These are phyloP conservation scores for Drosophila meridiana DNA, from an alignment of 2,888 invertebrate species.

Conservation along the genomic window DNA sequence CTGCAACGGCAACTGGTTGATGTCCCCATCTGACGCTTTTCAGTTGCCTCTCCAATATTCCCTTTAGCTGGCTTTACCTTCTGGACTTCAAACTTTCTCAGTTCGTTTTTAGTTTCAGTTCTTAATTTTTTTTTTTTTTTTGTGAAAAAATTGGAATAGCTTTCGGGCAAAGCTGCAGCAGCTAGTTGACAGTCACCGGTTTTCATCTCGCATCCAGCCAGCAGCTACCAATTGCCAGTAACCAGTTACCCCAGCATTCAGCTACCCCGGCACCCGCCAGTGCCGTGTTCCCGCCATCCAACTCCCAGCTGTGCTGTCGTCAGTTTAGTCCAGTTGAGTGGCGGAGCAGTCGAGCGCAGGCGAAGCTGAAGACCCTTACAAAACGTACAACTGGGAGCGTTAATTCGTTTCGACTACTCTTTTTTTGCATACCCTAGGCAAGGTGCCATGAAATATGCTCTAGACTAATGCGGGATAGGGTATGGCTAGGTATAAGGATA, in stretches of 20 bases:
- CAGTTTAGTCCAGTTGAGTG: conserved; percentile 74
- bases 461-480: background rate
- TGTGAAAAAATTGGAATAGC: conserved; percentile 11
- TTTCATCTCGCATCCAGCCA: conserved; percentile 19
- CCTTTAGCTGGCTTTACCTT: conserved; percentile 15
- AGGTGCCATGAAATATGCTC: background rate
- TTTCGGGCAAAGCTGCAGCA: conserved; percentile 21
- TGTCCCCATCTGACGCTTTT: conserved; percentile 43
- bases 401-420: conserved; percentile 56
- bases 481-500: background rate
- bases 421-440: background rate
- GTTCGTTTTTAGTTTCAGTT: background rate
- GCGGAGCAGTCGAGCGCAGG: conserved; percentile 59
- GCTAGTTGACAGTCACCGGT: conserved; percentile 48
- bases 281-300: conserved; percentile 3
- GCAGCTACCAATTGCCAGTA: conserved; percentile 36
- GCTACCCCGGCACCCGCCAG: conserved; percentile 10
- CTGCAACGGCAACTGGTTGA: conserved; percentile 16
- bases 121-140: background rate
- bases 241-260: conserved; percentile 23
- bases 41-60: conserved; percentile 36
- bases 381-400: conserved; percentile 69
- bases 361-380: conserved; percentile 42
- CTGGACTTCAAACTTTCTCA: conserved; percentile 15
- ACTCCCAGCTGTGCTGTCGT: conserved; percentile 69